Percentiles rank a stretch among this genome's conserved stretches.
Evolutionary conservation across 2,113 vertebrate species (phyloP).

Genomic region (Dipodomys spectabilis): DNA sequence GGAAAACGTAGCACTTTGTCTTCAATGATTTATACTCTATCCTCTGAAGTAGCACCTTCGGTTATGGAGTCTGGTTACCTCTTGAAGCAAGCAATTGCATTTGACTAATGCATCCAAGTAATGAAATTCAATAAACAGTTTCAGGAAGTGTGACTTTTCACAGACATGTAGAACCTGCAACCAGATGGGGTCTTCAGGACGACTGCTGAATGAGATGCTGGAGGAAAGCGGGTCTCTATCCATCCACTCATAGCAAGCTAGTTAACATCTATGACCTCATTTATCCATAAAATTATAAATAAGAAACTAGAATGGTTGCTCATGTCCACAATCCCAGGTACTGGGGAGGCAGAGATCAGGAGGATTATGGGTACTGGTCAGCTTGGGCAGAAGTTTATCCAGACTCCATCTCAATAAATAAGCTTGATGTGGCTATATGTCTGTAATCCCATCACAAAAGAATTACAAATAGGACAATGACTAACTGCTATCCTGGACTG

Average conservation of each 20-base stretch:
- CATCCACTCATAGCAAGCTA: not conserved
- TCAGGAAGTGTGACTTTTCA: constrained; percentile 29
- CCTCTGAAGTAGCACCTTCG: constrained; percentile 36
- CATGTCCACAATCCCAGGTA: too few species aligned
- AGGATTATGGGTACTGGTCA: too few species aligned
- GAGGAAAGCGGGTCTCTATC: not conserved
- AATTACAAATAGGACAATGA: not conserved
- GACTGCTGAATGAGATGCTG: not conserved
- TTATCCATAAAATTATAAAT: constrained; percentile 5
- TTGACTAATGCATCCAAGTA: constrained; percentile 54
- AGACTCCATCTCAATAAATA: too few species aligned
- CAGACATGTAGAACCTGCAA: constrained; percentile 9
- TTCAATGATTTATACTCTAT: constrained; percentile 35
- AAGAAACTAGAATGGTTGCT: too few species aligned
- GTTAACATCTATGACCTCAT: constrained; percentile 9
- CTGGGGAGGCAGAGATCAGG: too few species aligned
- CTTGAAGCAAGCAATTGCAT: not conserved
- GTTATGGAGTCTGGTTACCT: constrained; percentile 46
- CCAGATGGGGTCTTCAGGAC: not conserved
- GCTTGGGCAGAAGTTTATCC: too few species aligned
- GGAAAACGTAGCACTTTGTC: constrained; percentile 52
- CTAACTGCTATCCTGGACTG: not conserved
- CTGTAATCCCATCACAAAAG: too few species aligned
- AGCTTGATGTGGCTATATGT: too few species aligned
- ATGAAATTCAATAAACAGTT: constrained; percentile 25